Percentiles rank a stretch among this genome's conserved stretches.
Evolutionary conservation across 92 coral and sea anemone genomes (phyloP).

Genomic region (Pocillopora grandis): DNA sequence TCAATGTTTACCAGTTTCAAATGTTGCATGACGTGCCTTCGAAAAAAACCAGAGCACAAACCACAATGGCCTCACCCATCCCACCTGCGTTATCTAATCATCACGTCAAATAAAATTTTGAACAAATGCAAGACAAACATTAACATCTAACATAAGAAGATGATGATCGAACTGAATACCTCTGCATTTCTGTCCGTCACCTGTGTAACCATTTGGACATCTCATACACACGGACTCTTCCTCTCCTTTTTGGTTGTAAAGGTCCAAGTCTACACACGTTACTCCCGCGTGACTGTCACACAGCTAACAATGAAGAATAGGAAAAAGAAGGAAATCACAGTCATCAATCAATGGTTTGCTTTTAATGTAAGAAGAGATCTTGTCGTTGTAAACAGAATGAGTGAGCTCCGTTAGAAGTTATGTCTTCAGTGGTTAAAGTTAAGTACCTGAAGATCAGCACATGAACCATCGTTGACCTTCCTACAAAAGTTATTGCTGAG

Average conservation of each 20-base stretch:
- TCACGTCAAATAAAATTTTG: no score
- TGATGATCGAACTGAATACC: conserved; percentile 35
- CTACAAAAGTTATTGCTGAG: conserved; percentile 83
- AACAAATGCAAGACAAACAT: background rate
- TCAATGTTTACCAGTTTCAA: no score
- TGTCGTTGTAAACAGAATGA: no score
- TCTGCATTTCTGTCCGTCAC: conserved; percentile 82
- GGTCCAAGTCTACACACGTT: conserved; percentile 73
- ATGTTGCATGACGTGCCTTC: no score
- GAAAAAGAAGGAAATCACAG: background rate
- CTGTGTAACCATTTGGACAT: conserved; percentile 79
- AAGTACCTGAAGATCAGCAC: conserved; percentile 30
- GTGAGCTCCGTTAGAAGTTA: no score
- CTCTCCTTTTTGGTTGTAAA: conserved; percentile 43
- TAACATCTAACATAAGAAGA: background rate
- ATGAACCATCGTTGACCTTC: conserved; percentile 49
- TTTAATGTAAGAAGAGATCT: no score
- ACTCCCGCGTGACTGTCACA: conserved; percentile 61
- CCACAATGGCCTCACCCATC: no score
- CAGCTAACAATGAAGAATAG: background rate
- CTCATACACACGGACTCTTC: conserved; percentile 73
- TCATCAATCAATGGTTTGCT: background rate
- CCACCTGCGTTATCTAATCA: no score
- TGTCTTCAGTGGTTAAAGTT: background rate
- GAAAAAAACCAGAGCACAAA: no score